Conservation (phyloP, 2,888 invertebrate species). For the Drosophila quinaria region DNA sequence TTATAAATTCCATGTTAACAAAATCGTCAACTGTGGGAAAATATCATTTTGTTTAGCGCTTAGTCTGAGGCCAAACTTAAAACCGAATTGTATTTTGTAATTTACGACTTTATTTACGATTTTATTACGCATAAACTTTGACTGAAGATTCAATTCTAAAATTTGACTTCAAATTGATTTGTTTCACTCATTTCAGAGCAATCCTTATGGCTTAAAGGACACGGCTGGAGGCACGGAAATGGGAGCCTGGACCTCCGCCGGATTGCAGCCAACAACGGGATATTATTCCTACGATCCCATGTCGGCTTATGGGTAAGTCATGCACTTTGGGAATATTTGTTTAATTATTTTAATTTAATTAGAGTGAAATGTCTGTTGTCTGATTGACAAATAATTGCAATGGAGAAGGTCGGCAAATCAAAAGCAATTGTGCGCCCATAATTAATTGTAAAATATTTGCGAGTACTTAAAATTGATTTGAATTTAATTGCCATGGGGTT, state of each 20-base stretch:
- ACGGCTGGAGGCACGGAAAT: conserved; percentile 93
- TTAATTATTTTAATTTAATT: conserved; percentile 14
- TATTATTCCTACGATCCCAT: conserved; percentile 98
- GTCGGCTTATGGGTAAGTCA: conserved; percentile 95
- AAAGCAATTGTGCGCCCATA: conserved; percentile 68
- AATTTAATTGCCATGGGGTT: conserved; percentile 77
- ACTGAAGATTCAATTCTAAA: not conserved
- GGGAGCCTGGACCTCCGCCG: conserved; percentile 96
- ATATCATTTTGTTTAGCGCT: conserved; percentile 62
- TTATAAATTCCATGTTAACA: conserved; percentile 82
- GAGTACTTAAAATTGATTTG: conserved; percentile 84
- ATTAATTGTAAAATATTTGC: conserved; percentile 83
- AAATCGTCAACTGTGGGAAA: conserved; percentile 77
- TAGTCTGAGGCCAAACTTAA: conserved; percentile 5
- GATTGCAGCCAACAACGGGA: conserved; percentile 95
- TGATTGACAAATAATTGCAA: conserved; percentile 25
- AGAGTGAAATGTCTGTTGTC: conserved; percentile 1
- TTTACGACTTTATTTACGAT: conserved; percentile 11
- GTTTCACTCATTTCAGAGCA: conserved; percentile 89
- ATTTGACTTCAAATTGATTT: not conserved
- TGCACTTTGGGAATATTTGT: not conserved
- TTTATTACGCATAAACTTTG: not conserved
- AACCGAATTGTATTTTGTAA: conserved; percentile 12
- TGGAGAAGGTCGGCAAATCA: conserved; percentile 35
- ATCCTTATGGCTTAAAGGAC: conserved; percentile 95